Base-by-base conservation (phyloP, 2,797 vertebrate genomes). In the Bradypodion pumilum region DNA sequence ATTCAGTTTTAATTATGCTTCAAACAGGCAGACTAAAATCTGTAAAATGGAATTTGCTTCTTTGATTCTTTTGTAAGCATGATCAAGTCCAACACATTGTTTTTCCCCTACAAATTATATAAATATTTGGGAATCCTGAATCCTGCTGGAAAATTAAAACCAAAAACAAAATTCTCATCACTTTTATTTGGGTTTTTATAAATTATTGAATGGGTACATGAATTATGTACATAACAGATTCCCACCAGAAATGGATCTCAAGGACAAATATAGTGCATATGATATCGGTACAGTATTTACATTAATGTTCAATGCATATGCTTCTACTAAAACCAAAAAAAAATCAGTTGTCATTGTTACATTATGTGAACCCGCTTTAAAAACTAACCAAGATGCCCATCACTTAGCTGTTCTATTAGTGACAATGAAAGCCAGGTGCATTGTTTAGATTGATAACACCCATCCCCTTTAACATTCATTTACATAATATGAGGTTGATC, bases 191-290 rank as follows among this genome's bases (percentile, higher is more conserved):
- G 93, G 91, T 92, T 94, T n/a, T 92, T 90, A 91, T 94, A 95
- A 95, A 95, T 95, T 96, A 95, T 95, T 94, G 95, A 95, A 95
- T 93, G 88, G 90, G 90, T 94, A 94, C 92, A 91, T 87, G 94
- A 92, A 82, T 93, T 91, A 92, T 93, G 91, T 90, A 83, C 89
- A 88, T 84, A 92, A 90, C 88, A 95, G 87, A 92, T 89, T 94
- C 91, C 92, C 86, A 70, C 88, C 87, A 94, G 94, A 95, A 96
- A 93, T 91, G 80, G 88, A 81, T 37, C 65, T 65, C 52, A 42
- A 89, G 86, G 80, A 93, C 90, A 89, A 89, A 60, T 90, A 94
- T 90, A 92, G 88, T 90, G 82, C 92, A 84, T 92, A 90, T 94
- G 91, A 88, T 79, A 94, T 89, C 77, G 94, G 91, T 90, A 88